A percentile compares a stretch with the other conserved stretches of the same genome.
Evolutionary conservation across 1,140 invertebrate species (phyloP).

Genomic region (Matsumurasca onukii): DNA sequence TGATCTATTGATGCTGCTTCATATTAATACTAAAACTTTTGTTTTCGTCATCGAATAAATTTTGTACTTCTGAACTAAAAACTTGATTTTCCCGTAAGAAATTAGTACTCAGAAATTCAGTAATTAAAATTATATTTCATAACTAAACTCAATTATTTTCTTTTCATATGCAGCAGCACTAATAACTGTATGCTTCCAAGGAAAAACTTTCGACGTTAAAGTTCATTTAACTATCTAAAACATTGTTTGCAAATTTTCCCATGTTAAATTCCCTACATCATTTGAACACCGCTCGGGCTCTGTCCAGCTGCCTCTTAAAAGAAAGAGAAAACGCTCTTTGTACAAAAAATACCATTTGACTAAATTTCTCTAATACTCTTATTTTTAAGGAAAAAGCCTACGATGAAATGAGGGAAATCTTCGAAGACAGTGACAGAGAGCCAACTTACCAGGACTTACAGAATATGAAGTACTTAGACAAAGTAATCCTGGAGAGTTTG

Average conservation of each 20-base stretch:
- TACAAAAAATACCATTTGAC: background rate
- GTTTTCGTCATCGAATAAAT: too few relatives aligned
- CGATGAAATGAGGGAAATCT: background rate
- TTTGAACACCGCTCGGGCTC: too few relatives aligned
- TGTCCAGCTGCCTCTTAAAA: too few relatives aligned
- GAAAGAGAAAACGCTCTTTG: background rate
- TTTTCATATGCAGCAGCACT: too few relatives aligned
- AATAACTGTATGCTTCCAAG: too few relatives aligned
- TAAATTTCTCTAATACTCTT: background rate
- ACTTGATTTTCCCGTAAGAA: background rate
- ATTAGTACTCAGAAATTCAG: background rate
- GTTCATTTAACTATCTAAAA: background rate
- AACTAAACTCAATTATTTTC: too few relatives aligned
- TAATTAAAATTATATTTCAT: too few relatives aligned
- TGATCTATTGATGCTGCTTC: too few relatives aligned
- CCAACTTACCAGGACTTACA: constrained; percentile 32
- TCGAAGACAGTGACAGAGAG: constrained; percentile 55
- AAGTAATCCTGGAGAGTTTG: constrained; percentile 49
- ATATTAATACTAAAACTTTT: too few relatives aligned
- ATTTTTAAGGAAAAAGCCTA: constrained; percentile 8
- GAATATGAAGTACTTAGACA: constrained; percentile 50
- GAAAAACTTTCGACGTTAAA: background rate
- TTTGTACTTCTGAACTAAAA: too few relatives aligned
- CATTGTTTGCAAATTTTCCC: too few relatives aligned
- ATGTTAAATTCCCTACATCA: too few relatives aligned